Base-by-base conservation (phyloP, 2,888 invertebrate genomes). In the Blastobasis adustella region DNA sequence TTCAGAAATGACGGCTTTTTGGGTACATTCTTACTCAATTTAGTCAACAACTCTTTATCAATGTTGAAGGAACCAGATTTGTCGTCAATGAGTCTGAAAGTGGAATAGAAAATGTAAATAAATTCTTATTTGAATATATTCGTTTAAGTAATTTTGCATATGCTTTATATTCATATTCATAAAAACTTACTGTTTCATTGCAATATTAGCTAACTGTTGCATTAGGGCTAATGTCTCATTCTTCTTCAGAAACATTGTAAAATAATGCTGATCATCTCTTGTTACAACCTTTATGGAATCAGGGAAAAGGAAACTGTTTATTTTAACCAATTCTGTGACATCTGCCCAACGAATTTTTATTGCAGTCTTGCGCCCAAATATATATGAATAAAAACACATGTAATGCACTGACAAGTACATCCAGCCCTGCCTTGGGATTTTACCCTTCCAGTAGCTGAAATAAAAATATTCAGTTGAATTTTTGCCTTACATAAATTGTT, bases 371-470 rank as follows among this genome's bases (percentile, higher is more conserved):
- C 92, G 93, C 6, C 98, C 97, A 81, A 99, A 91, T 70, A 99
- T 93, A 73, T 96, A 97, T 0, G 98, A 96, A 79, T 98, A 95
- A 84, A 99, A 99, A 75, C 98, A 98, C 76, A 98, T 91, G 78
- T 97, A 96, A 76, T 98, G 97, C 41, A 99, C 94, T 23, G 98
- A 98, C n/a, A 99, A 90, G 75, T 98, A 99, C 75, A 99, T 90
- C 94, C 97, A 97, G 40, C 99, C 99, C 87, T 98, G 98, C n/a
- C 96, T 90, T 0, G 98, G 98, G 62, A 99, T 90, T 76, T 93
- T 93, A 41, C 96, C 94, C 81, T 97, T 97, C 93, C 97, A 96
- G 73, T 96, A 98, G 73, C 98, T 98, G 73, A 72, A 91, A 79
- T 54, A 52, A 51, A 36, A 23, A 23, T 3, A 23, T 23, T 23